Conservation (phyloP, 23 tunicate species). For the Pegea sp. region DNA sequence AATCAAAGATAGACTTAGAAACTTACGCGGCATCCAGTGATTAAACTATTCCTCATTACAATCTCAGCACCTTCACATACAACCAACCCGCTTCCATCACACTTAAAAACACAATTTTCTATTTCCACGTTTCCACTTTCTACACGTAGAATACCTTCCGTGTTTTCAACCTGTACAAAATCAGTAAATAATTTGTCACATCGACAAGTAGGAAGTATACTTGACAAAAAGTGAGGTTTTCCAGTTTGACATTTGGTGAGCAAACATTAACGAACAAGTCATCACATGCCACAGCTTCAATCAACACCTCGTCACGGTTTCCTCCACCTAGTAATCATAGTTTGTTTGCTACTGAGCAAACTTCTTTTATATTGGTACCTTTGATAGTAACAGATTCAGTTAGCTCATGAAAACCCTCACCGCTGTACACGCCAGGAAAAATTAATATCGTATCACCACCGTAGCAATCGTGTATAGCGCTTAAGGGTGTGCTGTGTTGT, state of each 20-base stretch:
- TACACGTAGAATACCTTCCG: constrained; percentile 74
- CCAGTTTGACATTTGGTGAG: constrained; percentile 30
- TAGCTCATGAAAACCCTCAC: constrained; percentile 89
- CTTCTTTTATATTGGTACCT: constrained; percentile 16
- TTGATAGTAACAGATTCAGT: constrained; percentile 68
- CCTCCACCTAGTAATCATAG: constrained; percentile 31
- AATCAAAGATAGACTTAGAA: neutral
- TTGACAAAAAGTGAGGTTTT: constrained; percentile 71
- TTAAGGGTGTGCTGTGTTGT: constrained; percentile 50
- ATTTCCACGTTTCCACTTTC: constrained; percentile 77
- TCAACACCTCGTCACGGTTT: constrained; percentile 39
- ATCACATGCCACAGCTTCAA: constrained; percentile 60
- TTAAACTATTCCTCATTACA: constrained; percentile 15
- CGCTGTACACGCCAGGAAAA: constrained; percentile 65
- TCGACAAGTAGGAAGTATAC: constrained; percentile 6
- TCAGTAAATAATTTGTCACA: too few species aligned
- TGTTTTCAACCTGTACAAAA: constrained; percentile 61
- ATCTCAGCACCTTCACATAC: constrained; percentile 60
- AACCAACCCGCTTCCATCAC: constrained; percentile 65
- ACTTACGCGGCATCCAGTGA: constrained; percentile 30
- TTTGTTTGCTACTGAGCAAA: neutral
- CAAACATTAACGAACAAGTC: constrained; percentile 76
- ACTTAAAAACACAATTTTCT: constrained; percentile 30
- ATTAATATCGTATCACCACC: constrained; percentile 59
- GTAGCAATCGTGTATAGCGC: constrained; percentile 54